Conservation (phyloP, 1,140 invertebrate genomes). For the Diorhabda elongata region DNA sequence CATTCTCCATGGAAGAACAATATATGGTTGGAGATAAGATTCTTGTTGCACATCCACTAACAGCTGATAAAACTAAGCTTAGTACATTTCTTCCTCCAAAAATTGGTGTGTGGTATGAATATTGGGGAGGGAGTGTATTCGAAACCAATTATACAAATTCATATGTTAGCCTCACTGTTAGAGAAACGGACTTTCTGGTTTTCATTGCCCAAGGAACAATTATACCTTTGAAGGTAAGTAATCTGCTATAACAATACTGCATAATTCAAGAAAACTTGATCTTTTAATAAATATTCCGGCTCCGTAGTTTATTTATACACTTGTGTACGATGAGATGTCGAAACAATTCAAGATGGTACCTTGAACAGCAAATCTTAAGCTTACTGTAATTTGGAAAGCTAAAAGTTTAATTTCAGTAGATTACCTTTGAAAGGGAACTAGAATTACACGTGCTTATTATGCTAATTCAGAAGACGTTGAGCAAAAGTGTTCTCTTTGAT, state of each 20-base stretch:
- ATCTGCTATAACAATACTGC: neutral
- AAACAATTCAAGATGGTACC: no score
- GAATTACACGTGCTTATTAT: no score
- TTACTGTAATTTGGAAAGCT: neutral
- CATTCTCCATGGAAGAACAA: constrained; percentile 38
- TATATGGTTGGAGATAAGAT: constrained; percentile 44
- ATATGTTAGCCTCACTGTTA: constrained; percentile 32
- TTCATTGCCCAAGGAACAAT: constrained; percentile 42
- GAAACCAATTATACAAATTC: constrained; percentile 17
- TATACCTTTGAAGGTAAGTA: constrained; percentile 33
- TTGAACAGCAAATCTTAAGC: neutral
- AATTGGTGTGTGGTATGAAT: constrained; percentile 40
- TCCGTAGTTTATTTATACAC: no score
- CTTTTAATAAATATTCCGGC: neutral
- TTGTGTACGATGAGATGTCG: no score
- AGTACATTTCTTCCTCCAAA: constrained; percentile 39
- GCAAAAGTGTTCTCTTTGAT: no score
- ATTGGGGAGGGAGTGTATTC: constrained; percentile 43
- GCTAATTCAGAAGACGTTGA: no score
- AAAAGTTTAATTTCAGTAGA: no score
- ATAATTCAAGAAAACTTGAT: neutral
- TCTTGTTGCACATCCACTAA: constrained; percentile 41
- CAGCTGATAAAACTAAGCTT: constrained; percentile 23
- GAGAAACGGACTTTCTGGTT: constrained; percentile 40
- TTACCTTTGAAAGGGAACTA: no score